Base-by-base conservation (phyloP, 2,888 invertebrate species). In the Euspilapteryx auroguttella region DNA sequence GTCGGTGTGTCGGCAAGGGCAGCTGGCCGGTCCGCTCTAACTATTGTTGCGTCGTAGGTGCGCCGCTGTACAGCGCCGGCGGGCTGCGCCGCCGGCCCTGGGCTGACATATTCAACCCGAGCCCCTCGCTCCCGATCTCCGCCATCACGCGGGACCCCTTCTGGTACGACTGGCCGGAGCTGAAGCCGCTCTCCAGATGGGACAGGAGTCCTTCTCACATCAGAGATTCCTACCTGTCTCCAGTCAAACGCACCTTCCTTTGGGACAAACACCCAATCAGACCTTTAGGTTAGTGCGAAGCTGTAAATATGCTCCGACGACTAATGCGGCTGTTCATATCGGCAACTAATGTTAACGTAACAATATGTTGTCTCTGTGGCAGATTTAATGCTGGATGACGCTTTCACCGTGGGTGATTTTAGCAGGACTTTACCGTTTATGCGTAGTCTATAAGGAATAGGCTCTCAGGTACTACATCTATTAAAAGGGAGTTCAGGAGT, bases 201-300 rank as follows among this genome's bases (percentile, higher is more conserved):
- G 82, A 83, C 62, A 82, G 78, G 59, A 82, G 84, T 59, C 87
- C 88, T 36, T 87, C 84, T 63, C 86, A 85, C 78, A 80, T 91
- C 58, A 81, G 93, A 45, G 87, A 89, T 79, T 91, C 90, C 55
- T 93, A 87, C 79, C 84, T 93, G 68, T 92, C 91, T 55, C 93
- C 93, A 36, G 83, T 93, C 64, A 92, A 90, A 81, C 87, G 89
- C 78, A 87, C 86, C 73, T 93, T 88, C 79, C 81, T 93, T 55
- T 93, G 93, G 93, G 85, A 86, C 73, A 87, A 86, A 75, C 92
- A 93, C 76, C 93, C 93, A 62, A 82, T 88, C 69, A 86, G 92
- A 78, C 90, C 90, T 58, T 85, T 90, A 79, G 89, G 91, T 92
- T 85, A 84, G 89, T 86, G 55, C n/a, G 45, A 43, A 47, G 62